Evolutionary conservation across 37 sponge, comb jelly and placozoan genomes (phyloP).

Genomic region (Dysidea cf. avara): DNA sequence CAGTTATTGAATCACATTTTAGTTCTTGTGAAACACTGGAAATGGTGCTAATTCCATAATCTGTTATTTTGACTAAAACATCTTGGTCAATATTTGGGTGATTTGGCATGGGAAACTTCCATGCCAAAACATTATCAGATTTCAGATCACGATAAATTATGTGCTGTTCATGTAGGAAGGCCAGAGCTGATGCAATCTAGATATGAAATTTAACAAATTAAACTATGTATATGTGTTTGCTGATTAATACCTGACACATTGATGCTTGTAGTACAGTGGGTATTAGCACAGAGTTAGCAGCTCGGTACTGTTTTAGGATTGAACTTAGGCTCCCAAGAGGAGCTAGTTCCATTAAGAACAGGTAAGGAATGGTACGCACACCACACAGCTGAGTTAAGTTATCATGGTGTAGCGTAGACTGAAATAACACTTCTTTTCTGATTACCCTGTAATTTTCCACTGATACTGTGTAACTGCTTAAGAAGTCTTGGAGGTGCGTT

Average conservation of each 20-base stretch:
- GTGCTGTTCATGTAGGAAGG: constrained; percentile 76
- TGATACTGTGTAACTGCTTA: no score
- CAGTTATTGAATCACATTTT: constrained; percentile 48
- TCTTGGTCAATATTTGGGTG: constrained; percentile 20
- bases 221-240: not conserved
- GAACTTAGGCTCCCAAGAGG: constrained; percentile 57
- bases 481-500: no score
- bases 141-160: no score
- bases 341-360: constrained; percentile 81
- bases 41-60: constrained; percentile 81
- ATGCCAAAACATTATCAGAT: no score
- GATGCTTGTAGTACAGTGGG: constrained; percentile 61
- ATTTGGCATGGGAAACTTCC: no score
- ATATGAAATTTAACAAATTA: no score
- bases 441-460: constrained; percentile 35
- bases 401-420: constrained; percentile 46
- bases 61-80: constrained; percentile 71
- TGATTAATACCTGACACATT: constrained; percentile 16
- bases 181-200: constrained; percentile 65
- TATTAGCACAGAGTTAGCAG: constrained; percentile 14
- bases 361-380: constrained; percentile 37
- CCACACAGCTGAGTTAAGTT: constrained; percentile 63
- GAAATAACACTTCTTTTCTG: no score
- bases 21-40: constrained; percentile 32
- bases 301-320: constrained; percentile 69